Percentiles rank a stretch among this genome's conserved stretches.
Evolutionary conservation across 2,113 vertebrate species (phyloP).

Genomic region (Sisor rabdophorus): DNA sequence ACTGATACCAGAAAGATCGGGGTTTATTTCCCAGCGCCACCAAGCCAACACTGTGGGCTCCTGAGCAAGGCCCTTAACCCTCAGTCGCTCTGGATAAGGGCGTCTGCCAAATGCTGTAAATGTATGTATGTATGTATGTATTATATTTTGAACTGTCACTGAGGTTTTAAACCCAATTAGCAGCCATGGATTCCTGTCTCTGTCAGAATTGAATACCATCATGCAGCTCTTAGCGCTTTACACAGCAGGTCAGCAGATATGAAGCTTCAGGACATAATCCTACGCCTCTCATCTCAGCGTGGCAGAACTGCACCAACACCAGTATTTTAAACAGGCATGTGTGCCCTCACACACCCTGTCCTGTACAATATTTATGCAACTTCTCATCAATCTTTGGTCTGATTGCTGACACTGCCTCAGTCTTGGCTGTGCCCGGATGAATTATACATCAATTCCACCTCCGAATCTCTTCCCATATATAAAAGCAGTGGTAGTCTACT

Average conservation of each 20-base stretch:
- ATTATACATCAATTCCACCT: slow-evolving; percentile 10
- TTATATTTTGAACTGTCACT: slow-evolving; percentile 8
- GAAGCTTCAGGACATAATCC: slow-evolving; percentile 10
- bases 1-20: no score
- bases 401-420: slow-evolving; percentile 16
- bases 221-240: slow-evolving; percentile 7
- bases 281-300: neutral
- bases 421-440: neutral
- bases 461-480: neutral
- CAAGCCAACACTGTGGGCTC: no score
- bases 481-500: neutral
- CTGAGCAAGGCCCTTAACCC: no score
- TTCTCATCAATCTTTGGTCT: slow-evolving; percentile 9
- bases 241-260: slow-evolving; percentile 6
- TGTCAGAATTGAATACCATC: neutral
- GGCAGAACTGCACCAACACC: neutral
- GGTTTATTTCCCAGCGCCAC: no score
- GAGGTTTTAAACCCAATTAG: slow-evolving; percentile 16
- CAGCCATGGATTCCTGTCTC: neutral
- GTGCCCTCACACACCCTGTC: neutral
- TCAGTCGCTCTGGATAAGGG: no score
- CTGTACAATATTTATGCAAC: slow-evolving; percentile 11
- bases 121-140: no score
- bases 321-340: neutral
- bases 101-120: no score